Evolutionary conservation across 1,140 invertebrate species (phyloP), one percentile per base, ranked within the genome.

Genomic region (Camponotus vicinus): DNA sequence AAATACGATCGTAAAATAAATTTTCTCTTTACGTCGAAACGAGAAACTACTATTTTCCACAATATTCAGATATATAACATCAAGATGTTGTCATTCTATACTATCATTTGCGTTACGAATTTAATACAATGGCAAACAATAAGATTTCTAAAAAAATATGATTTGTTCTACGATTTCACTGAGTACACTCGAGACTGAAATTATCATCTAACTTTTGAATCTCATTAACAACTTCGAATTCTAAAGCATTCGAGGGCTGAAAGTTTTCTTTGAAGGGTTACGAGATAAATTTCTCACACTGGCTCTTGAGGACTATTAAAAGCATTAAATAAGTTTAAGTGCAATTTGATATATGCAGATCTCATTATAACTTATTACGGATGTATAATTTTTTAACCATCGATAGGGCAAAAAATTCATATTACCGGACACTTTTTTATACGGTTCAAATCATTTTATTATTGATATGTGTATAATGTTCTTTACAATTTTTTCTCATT

Each of bases 1-100:
- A 3, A 32, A n/a, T 42, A 34, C 27, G 18, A 37, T 49, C 11
- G 73, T 57, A 57, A 89, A 84, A 82, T 86, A 89, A 89, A 89
- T 89, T 70, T 57, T 64, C 59, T 73, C 66, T 66, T 55, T 34
- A 27, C 32, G 67, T 71, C 69, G 37, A 86, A 86, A 88, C 32
- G 57, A 86, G 61, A 15, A 82, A 69, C 37, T 37, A 52, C n/a
- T 37, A 40, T 40, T 5, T 21, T 27, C 9, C 57, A 6, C 21
- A 1, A 79, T 69, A 55, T 52, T 70, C 64, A 55, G 15, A 55
- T 9, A 13, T 64, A 11, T 27, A 78, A 64, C 6, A 0, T 67
- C 32, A 40, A 3, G 21, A n/a, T 13, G 1, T 27, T 70, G 9
- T 37, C 32, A 13, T 3, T 73, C 1, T 32, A 11, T 15, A 42